These are phyloP conservation scores for Ictalurus punctatus DNA, from an alignment of 2,113 vertebrate genomes.

Conservation along the genomic window DNA sequence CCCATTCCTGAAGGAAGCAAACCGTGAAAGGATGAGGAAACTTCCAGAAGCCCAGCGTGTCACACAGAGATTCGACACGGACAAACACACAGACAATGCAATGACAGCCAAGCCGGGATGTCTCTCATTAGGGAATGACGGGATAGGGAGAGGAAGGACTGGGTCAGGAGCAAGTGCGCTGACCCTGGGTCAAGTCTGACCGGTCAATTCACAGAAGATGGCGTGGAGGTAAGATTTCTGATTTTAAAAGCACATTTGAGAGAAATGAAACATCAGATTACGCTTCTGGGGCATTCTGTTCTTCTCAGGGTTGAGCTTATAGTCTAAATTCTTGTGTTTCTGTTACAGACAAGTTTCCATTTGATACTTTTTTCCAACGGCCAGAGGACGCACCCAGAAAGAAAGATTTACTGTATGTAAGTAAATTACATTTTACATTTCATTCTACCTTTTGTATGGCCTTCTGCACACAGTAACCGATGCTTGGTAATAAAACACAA, in stretches of 20 bases:
- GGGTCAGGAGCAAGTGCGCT: constrained; percentile 46
- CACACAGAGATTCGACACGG: constrained; percentile 42
- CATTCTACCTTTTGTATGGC: neutral
- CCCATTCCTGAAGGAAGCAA: constrained; percentile 86
- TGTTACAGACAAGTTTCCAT: neutral
- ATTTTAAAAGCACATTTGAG: constrained; percentile 45
- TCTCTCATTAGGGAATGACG: constrained; percentile 57
- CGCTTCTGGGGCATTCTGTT: constrained; percentile 35
- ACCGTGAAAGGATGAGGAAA: constrained; percentile 41
- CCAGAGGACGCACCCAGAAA: neutral
- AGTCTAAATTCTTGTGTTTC: neutral
- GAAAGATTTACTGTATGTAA: neutral
- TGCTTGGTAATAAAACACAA: neutral
- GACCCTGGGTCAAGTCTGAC: constrained; percentile 36
- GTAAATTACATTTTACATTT: neutral
- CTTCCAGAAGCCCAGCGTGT: constrained; percentile 40
- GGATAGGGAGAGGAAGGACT: constrained; percentile 54
- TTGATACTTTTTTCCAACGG: neutral
- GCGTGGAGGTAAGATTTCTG: constrained; percentile 59
- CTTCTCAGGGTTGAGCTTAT: constrained; percentile 29
- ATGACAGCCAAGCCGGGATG: constrained; percentile 74
- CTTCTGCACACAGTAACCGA: neutral
- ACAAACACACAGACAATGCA: constrained; percentile 61
- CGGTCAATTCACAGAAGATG: constrained; percentile 57
- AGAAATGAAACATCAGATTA: constrained; percentile 30